Evolutionary conservation across 2,113 vertebrate species (phyloP), one percentile per base, ranked within the genome.

Genomic region (Campylorhamphus procurvoides): DNA sequence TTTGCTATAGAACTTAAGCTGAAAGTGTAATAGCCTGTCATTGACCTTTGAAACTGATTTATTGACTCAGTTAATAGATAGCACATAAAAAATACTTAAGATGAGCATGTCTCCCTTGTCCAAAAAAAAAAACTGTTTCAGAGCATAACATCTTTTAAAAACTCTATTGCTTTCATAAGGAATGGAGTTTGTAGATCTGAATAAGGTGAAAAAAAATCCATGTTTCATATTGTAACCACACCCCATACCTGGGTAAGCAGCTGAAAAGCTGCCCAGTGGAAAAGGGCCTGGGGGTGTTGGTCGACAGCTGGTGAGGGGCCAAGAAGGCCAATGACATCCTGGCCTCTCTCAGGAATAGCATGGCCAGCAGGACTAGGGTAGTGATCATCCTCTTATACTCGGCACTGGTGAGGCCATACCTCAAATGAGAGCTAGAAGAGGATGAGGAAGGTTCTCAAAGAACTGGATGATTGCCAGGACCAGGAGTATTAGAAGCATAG

Each of bases 401-500:
- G 0, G 25, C 53, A 42, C 63, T 77, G 40, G 63, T 40, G 11
- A 31, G 37, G 44, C 22, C 56, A 12, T 18, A 37, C 33, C 44
- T 89, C 12, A 52, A 44, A 55, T 53, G 12, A 46, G 52, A 29
- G 18, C 33, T 76, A 56, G 33, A 68, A 75, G 52, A 83, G 17
- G 9, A 2, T 37, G 67, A 40, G 28, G 39, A 27, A 29, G 35
- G 39, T 20, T 72, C 47, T 46, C 27, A 19, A 84, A 78, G 42
- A 58, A 14, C 15, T 19, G 19, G 17, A 9, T 79, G 47, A 7
- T 44, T 56, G 62, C 80, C 49, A 10, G 31, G 14, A 24, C 28
- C 28, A 28, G 24, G 3, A 47, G 10, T 35, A 22, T 13, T 18
- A n/a, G 46, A 75, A 53, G 14, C 0, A 0, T 1, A 3, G 16